Evolutionary conservation across 2,888 invertebrate species (phyloP).

Genomic region (Protodeltote pygarga): DNA sequence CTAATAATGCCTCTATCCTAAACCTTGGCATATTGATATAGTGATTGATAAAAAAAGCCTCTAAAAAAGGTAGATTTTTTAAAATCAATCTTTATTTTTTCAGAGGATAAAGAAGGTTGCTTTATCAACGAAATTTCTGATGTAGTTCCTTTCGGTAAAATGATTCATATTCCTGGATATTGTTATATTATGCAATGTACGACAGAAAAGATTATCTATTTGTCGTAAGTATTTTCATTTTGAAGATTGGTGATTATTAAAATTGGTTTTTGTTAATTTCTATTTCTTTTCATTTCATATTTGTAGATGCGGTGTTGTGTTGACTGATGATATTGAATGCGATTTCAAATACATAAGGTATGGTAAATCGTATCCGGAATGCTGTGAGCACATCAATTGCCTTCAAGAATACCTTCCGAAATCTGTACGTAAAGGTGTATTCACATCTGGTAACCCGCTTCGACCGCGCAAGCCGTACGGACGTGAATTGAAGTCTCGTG

Average conservation of each 20-base stretch:
- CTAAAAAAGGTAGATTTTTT: background rate
- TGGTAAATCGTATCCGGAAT: background rate
- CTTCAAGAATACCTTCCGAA: background rate
- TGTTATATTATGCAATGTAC: slow-evolving; percentile 5
- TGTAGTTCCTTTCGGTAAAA: background rate
- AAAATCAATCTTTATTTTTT: background rate
- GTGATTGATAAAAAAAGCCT: too few species aligned
- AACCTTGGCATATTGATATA: too few species aligned
- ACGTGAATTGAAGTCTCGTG: background rate
- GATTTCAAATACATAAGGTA: slow-evolving; percentile 1
- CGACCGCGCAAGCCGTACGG: background rate
- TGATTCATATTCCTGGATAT: background rate
- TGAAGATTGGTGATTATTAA: background rate
- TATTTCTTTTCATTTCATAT: too few species aligned
- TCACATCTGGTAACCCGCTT: background rate
- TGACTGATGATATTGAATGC: background rate
- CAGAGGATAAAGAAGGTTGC: slow-evolving; percentile 1
- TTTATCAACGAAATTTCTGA: background rate
- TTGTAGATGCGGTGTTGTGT: background rate
- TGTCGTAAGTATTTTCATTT: background rate
- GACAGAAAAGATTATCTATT: background rate
- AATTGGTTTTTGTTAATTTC: background rate
- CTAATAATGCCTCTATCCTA: too few species aligned
- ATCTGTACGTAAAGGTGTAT: background rate
- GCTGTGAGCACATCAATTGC: background rate